phyloP scores from a whole-genome alignment of 2,888 invertebrate species.

The Phengaris arion region DNA sequence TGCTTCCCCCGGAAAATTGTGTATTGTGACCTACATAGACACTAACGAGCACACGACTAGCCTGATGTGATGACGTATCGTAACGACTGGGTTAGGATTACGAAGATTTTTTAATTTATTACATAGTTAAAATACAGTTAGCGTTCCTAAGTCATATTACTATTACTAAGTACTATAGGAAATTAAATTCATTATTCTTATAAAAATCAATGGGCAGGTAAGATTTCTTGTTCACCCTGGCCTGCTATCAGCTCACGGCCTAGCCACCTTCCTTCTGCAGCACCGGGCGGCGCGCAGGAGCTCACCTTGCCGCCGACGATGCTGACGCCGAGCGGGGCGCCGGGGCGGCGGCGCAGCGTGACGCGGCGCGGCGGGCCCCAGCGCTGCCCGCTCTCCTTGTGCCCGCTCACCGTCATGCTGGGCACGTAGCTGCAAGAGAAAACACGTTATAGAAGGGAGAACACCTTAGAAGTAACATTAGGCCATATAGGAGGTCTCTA shows the following conservation, averaged over 20 bases:
- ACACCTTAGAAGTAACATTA: too few relatives aligned
- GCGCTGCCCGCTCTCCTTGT: slow-evolving; percentile 79
- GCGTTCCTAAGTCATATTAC: too few relatives aligned
- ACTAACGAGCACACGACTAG: neutral
- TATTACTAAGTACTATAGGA: too few relatives aligned
- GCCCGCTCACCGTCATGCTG: slow-evolving; percentile 74
- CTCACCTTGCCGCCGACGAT: slow-evolving; percentile 96
- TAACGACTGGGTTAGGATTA: neutral
- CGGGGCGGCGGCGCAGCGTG: slow-evolving; percentile 84
- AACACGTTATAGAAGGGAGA: too few relatives aligned
- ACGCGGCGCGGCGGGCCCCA: slow-evolving; percentile 92
- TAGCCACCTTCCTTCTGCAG: too few relatives aligned
- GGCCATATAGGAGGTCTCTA: too few relatives aligned
- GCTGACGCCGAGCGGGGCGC: slow-evolving; percentile 93
- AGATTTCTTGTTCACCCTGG: too few relatives aligned
- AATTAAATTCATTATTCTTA: too few relatives aligned
- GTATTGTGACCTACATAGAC: slow-evolving; percentile 1
- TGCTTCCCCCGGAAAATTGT: neutral
- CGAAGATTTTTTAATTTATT: neutral
- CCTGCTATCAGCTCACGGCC: too few relatives aligned
- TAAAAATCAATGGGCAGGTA: too few relatives aligned
- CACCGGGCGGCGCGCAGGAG: too few relatives aligned
- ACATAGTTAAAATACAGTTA: neutral
- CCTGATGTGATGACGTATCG: neutral
- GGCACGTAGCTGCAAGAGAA: slow-evolving; percentile 53